A percentile compares a stretch with the other conserved stretches of the same genome.
phyloP scores from a whole-genome alignment of 2,888 invertebrate species.

The Pristionchus exspectatus region DNA sequence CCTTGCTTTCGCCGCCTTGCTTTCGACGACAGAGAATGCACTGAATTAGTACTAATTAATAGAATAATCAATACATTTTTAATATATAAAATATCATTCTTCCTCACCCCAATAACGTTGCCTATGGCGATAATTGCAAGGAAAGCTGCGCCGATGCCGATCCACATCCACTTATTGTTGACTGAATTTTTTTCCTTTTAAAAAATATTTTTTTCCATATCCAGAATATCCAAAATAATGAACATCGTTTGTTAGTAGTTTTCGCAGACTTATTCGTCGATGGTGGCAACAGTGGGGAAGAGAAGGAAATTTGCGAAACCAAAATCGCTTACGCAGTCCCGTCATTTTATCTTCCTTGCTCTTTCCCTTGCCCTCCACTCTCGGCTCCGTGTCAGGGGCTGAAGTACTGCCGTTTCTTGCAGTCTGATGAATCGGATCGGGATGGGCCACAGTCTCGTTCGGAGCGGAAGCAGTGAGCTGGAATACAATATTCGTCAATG shows the following conservation, averaged over 20 bases:
- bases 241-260: not conserved
- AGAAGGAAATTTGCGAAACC: not conserved
- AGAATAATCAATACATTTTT: too few species aligned
- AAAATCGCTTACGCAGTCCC: not conserved
- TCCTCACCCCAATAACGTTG: not conserved
- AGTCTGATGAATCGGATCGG: too few species aligned
- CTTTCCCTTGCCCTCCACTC: not conserved
- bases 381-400: not conserved
- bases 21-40: not conserved
- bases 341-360: not conserved
- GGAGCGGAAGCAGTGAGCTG: too few species aligned
- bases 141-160: not conserved
- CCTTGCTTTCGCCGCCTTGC: not conserved
- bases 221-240: not conserved
- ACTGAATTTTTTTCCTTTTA: not conserved
- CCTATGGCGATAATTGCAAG: not conserved
- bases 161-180: not conserved
- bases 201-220: not conserved
- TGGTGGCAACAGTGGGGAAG: not conserved
- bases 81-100: too few species aligned
- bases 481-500: too few species aligned
- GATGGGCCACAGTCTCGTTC: too few species aligned
- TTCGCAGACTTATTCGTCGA: not conserved
- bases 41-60: not conserved
- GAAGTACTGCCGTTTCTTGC: too few species aligned